Conservation (phyloP, 2,113 vertebrate species). For the Pseudorasbora parva region DNA sequence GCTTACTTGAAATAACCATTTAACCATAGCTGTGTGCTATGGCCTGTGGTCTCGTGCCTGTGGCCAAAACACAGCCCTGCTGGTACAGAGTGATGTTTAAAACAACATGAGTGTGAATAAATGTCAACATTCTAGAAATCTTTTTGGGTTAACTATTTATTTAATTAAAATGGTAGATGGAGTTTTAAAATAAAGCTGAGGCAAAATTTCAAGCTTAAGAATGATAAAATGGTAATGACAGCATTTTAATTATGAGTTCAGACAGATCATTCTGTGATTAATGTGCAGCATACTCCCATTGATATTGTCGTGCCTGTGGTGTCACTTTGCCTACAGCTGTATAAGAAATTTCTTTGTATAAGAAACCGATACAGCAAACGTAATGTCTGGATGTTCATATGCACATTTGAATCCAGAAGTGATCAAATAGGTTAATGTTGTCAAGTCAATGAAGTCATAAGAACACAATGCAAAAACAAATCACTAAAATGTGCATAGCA, state of each 20-base stretch:
- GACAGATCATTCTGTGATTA: conserved; percentile 18
- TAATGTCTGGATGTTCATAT: neutral
- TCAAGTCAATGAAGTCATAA: neutral
- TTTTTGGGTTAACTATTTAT: neutral
- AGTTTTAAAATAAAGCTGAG: neutral
- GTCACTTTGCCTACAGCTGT: conserved; percentile 3
- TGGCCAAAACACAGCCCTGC: no score
- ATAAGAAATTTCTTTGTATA: no score
- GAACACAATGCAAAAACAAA: neutral
- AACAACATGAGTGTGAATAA: no score
- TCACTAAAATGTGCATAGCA: neutral
- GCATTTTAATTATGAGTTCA: conserved; percentile 26
- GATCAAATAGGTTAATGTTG: neutral
- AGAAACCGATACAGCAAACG: neutral
- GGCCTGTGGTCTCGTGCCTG: no score
- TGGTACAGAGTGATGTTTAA: no score
- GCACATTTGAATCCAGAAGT: neutral
- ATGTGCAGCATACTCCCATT: neutral
- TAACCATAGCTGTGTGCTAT: no score
- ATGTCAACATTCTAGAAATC: neutral
- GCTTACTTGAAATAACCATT: no score
- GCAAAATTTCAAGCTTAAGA: neutral
- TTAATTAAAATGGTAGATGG: neutral
- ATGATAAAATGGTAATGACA: neutral
- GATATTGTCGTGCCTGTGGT: neutral